Conservation (phyloP, 2,888 invertebrate species). For the Drosophila stalkeri region DNA sequence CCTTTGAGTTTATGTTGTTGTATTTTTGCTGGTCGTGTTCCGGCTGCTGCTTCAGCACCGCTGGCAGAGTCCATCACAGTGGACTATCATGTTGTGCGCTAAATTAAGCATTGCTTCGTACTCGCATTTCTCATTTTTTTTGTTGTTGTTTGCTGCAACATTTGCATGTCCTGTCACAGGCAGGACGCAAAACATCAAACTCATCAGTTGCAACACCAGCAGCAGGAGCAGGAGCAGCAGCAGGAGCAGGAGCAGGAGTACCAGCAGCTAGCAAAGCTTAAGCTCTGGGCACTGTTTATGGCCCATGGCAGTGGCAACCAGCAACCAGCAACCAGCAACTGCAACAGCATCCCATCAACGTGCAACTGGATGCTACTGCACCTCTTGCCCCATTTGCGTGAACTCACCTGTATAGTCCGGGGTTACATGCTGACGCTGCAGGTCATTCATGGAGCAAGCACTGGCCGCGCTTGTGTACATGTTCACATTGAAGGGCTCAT, state of each 20-base stretch:
- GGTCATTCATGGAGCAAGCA: slow-evolving; percentile 85
- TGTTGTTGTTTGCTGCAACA: slow-evolving; percentile 46
- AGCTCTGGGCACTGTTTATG: slow-evolving; percentile 55
- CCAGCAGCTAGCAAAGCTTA: slow-evolving; percentile 22
- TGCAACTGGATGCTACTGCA: slow-evolving; percentile 28
- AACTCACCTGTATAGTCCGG: slow-evolving; percentile 87
- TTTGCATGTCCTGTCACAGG: slow-evolving; percentile 80
- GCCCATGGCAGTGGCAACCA: slow-evolving; percentile 38
- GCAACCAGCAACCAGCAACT: slow-evolving; percentile 10
- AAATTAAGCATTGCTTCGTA: slow-evolving; percentile 75
- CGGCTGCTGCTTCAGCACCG: slow-evolving; percentile 29
- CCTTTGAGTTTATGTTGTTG: neutral
- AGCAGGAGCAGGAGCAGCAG: slow-evolving; percentile 25
- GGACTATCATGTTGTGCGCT: slow-evolving; percentile 73
- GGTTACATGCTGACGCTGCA: slow-evolving; percentile 86
- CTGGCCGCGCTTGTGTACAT: slow-evolving; percentile 86
- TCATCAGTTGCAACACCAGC: slow-evolving; percentile 73
- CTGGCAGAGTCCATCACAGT: slow-evolving; percentile 45
- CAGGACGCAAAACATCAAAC: slow-evolving; percentile 79
- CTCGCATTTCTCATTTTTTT: slow-evolving; percentile 38
- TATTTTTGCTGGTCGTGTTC: slow-evolving; percentile 20
- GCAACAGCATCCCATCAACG: slow-evolving; percentile 30
- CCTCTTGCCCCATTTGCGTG: slow-evolving; percentile 28
- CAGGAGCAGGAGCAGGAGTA: neutral
- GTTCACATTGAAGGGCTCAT: slow-evolving; percentile 86